These are phyloP conservation scores for Eubasilissa regina DNA, from an alignment of 1,140 invertebrate species.

Conservation along the genomic window DNA sequence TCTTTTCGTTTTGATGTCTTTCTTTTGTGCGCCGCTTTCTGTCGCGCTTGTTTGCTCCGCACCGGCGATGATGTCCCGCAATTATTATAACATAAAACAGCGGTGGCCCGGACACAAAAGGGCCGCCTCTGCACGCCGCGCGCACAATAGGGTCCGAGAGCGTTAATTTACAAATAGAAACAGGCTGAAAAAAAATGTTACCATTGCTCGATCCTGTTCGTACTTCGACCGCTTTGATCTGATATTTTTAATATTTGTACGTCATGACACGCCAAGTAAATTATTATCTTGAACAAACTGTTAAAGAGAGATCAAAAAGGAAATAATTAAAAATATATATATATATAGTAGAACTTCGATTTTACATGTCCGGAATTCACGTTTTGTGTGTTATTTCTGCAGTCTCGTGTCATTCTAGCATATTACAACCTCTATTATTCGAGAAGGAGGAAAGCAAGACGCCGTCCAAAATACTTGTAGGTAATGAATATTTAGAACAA, in stretches of 20 bases:
- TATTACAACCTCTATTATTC: too few relatives aligned
- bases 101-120: neutral
- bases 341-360: too few relatives aligned
- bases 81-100: slow-evolving; percentile 10
- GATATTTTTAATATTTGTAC: neutral
- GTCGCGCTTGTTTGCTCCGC: neutral
- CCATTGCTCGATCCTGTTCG: neutral
- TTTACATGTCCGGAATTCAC: too few relatives aligned
- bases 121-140: neutral
- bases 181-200: neutral
- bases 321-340: too few relatives aligned
- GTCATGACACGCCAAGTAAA: neutral
- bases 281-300: neutral
- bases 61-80: neutral
- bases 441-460: too few relatives aligned
- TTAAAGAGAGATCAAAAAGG: too few relatives aligned
- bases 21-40: neutral
- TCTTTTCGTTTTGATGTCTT: neutral
- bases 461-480: too few relatives aligned
- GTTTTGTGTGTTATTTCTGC: too few relatives aligned
- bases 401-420: too few relatives aligned
- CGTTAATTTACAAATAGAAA: slow-evolving; percentile 7
- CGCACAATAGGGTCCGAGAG: neutral
- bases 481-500: too few relatives aligned
- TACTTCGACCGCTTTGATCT: neutral